Percentiles rank a stretch among this genome's conserved stretches.
phyloP scores from a whole-genome alignment of 2,113 vertebrate genomes.

The Sinocyclocheilus anophthalmus region DNA sequence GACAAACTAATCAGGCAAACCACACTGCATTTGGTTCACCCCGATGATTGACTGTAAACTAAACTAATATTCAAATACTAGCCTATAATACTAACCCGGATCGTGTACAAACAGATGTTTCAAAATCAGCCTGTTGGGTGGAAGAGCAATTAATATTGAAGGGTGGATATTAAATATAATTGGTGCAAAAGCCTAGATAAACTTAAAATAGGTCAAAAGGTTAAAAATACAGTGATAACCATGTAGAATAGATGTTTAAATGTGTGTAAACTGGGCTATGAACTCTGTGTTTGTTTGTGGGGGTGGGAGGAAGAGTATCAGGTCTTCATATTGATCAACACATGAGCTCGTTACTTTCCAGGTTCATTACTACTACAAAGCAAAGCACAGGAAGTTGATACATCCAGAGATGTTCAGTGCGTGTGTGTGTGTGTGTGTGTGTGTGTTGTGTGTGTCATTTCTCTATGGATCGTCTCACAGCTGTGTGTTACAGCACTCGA shows the following conservation, averaged over 20 bases:
- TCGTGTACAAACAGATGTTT: neutral
- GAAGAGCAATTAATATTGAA: neutral
- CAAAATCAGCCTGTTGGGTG: neutral
- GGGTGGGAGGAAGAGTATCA: neutral
- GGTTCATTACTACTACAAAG: slow-evolving; percentile 17
- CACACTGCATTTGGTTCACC: neutral
- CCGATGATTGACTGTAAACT: neutral
- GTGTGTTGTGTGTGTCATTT: slow-evolving; percentile 36
- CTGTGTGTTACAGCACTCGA: slow-evolving; percentile 1
- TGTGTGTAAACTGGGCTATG: neutral
- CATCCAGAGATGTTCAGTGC: neutral
- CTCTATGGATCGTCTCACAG: slow-evolving; percentile 43
- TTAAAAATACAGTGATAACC: neutral
- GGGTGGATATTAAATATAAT: neutral
- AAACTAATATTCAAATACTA: neutral
- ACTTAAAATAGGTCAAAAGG: neutral
- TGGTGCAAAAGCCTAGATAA: neutral
- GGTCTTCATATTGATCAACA: slow-evolving; percentile 40
- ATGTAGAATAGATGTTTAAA: neutral
- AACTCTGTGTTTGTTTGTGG: neutral
- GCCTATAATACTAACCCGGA: neutral
- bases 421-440: neutral
- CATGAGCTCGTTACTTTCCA: neutral
- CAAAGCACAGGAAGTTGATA: slow-evolving; percentile 31
- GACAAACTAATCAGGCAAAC: neutral